Evolutionary conservation across 2,888 invertebrate genomes (phyloP), one percentile per base, ranked within the genome.

Genomic region (Cantharis flavilabris): DNA sequence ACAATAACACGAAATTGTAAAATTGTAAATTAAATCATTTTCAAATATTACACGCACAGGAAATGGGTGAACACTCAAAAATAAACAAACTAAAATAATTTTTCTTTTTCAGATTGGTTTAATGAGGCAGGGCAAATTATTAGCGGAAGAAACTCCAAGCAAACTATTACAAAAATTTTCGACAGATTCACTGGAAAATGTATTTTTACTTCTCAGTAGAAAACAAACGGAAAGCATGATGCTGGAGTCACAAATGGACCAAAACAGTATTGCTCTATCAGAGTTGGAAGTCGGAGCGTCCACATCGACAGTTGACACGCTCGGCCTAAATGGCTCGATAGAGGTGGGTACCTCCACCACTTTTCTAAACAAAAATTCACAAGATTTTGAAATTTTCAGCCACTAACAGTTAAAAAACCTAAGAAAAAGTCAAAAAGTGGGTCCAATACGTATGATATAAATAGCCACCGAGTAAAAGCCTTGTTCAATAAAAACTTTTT

Each of bases 141-240:
- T 98, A 75, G 97, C 96, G 0, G 97, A 98, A 88, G 94, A 95
- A 80, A 92, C 95, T 0, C 98, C 98, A 0, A 89, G 89, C 10
- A 91, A 92, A 79, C 91, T 98, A 13, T 90, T 97, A 82, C 87
- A 90, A 3, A 89, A 90, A 81, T 95, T 93, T 84, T 92, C 94
- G 81, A 93, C 93, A 70, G 90, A 92, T 65, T 93, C 94, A 0
- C 89, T 98, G 30, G 98, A 98, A 86, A 96, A 97, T 62, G 97
- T 96, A 0, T 98, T 98, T 86, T 89, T 98, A 11, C 93, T 93
- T 79, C 90, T 98, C 65, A 95, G 95, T 77, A 89, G 92, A 84
- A 90, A 91, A 67, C 94, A 94, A 82, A 87, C 88, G 62, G 89
- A 89, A 84, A 86, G 86, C 82, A 83, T 72, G 79, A 82, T 86